Evolutionary conservation across 1,140 invertebrate genomes (phyloP).

Genomic region (Drosophila dunni): DNA sequence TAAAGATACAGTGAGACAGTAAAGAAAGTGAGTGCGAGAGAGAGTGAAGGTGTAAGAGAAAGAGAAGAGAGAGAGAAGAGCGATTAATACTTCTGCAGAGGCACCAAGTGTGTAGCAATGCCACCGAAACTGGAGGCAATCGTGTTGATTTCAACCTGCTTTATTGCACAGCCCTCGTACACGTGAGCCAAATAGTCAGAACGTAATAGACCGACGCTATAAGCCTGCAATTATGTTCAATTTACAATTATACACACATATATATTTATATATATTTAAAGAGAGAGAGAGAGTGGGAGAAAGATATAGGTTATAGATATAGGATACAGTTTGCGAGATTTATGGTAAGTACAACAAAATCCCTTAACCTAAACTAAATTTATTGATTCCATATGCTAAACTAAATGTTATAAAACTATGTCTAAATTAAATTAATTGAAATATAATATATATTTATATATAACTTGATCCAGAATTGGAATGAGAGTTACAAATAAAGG

Average conservation of each 20-base stretch:
- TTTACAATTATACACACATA: constrained; percentile 58
- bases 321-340: background rate
- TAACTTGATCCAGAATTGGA: background rate
- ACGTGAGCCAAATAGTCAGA: constrained; percentile 91
- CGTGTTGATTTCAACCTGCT: constrained; percentile 92
- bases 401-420: background rate
- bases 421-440: constrained; percentile 7
- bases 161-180: constrained; percentile 87
- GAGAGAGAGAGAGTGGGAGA: too few relatives aligned
- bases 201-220: constrained; percentile 88
- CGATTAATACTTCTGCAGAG: constrained; percentile 88
- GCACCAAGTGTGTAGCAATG: constrained; percentile 86
- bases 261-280: too few relatives aligned
- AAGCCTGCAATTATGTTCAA: constrained; percentile 82
- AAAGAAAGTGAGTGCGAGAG: constrained; percentile 2
- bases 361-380: constrained; percentile 55
- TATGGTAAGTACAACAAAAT: constrained; percentile 40
- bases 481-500: background rate
- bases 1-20: background rate
- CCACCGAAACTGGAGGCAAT: constrained; percentile 90
- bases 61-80: constrained; percentile 60
- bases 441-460: constrained; percentile 7
- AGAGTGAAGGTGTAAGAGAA: constrained; percentile 13
- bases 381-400: constrained; percentile 12
- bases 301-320: too few relatives aligned